A percentile compares a stretch with the other conserved stretches of the same genome.
Conservation (phyloP, 2,113 vertebrate genomes). For the Gambusia affinis region DNA sequence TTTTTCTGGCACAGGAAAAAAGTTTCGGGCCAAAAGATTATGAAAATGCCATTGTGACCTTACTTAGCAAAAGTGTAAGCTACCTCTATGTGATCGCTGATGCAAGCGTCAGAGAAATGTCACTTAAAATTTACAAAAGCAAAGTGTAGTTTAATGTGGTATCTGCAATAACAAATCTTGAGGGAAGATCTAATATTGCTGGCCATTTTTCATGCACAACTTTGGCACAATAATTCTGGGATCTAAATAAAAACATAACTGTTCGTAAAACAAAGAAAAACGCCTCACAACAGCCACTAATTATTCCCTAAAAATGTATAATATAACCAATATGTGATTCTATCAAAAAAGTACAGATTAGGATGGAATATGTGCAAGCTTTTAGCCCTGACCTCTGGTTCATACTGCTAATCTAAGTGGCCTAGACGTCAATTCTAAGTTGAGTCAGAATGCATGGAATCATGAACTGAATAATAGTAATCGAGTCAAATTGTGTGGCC, state of each 20-base stretch:
- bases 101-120: neutral
- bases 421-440: neutral
- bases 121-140: neutral
- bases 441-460: neutral
- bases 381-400: neutral
- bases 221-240: neutral
- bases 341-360: too few species aligned
- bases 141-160: neutral
- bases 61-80: neutral
- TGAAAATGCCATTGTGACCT: too few species aligned
- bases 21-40: neutral
- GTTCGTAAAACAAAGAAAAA: too few species aligned
- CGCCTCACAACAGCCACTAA: too few species aligned
- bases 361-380: too few species aligned
- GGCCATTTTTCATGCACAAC: neutral
- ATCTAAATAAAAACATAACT: neutral
- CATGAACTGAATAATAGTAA: neutral
- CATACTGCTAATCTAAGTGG: neutral
- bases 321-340: too few species aligned
- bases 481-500: neutral
- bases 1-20: slow-evolving; percentile 6
- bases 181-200: neutral
- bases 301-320: too few species aligned
- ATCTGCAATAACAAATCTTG: neutral
- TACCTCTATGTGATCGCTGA: neutral